Percentiles rank a stretch among this genome's conserved stretches.
Conservation (phyloP, 30 jellyfish, hydroid and myxozoan genomes). For the Clytia hemisphaerica region DNA sequence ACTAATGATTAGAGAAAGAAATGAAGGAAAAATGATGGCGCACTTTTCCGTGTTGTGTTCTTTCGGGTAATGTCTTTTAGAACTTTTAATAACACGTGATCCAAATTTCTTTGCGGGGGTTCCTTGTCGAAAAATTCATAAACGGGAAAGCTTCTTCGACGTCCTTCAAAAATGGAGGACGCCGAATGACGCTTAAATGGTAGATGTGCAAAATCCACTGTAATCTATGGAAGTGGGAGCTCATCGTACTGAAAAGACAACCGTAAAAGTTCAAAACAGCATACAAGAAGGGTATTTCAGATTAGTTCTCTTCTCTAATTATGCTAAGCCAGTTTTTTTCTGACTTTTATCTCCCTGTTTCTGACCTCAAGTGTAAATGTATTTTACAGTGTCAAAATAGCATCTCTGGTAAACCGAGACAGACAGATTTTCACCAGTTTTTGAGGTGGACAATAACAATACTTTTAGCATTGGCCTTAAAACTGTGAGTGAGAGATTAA, state of each 20-base stretch:
- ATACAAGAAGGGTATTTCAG: slow-evolving; percentile 25
- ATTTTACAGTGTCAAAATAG: too few relatives aligned
- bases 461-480: too few relatives aligned
- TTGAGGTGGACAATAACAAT: not conserved
- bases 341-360: too few relatives aligned
- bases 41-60: too few relatives aligned
- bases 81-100: slow-evolving; percentile 10
- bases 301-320: slow-evolving; percentile 12
- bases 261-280: slow-evolving; percentile 7
- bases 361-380: too few relatives aligned
- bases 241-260: slow-evolving; percentile 15
- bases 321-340: not conserved
- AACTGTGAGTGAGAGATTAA: too few relatives aligned
- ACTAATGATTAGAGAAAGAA: too few relatives aligned
- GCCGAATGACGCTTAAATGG: slow-evolving; percentile 29
- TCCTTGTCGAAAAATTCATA: not conserved
- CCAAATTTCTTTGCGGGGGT: slow-evolving; percentile 37
- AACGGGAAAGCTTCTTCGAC: slow-evolving; percentile 15
- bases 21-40: too few relatives aligned
- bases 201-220: slow-evolving; percentile 14
- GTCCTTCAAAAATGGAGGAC: slow-evolving; percentile 40
- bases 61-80: too few relatives aligned
- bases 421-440: not conserved
- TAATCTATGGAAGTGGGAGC: slow-evolving; percentile 35
- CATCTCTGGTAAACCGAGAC: not conserved